Evolutionary conservation across 2,888 invertebrate species (phyloP).

Genomic region (Salpingus planirostris): DNA sequence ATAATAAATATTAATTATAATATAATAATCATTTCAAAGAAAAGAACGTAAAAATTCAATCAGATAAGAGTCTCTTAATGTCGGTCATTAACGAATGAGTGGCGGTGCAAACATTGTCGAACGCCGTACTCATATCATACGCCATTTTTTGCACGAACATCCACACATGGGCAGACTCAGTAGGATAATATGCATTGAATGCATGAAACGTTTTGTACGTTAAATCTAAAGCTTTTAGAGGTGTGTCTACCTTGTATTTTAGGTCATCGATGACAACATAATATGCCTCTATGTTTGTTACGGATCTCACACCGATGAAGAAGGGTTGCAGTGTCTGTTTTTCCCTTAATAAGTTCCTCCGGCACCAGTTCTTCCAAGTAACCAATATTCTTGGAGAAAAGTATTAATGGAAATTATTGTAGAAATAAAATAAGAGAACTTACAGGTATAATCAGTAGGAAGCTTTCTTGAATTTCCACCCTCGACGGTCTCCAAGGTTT

Average conservation of each 20-base stretch:
- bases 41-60: too few relatives aligned
- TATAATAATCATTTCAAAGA: too few relatives aligned
- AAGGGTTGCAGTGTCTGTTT: neutral
- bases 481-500: neutral
- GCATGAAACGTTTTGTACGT: neutral
- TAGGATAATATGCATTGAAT: neutral
- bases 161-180: neutral
- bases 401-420: too few relatives aligned
- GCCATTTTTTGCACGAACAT: neutral
- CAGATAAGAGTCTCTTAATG: neutral
- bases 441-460: neutral
- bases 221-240: neutral
- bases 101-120: neutral
- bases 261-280: neutral
- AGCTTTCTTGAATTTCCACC: neutral
- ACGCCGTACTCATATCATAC: neutral
- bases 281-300: too few relatives aligned
- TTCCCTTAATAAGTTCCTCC: neutral
- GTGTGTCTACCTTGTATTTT: neutral
- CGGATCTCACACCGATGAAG: neutral
- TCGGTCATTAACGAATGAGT: neutral
- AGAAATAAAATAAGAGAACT: too few relatives aligned
- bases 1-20: too few relatives aligned
- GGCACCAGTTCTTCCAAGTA: neutral
- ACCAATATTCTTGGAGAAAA: neutral